These are phyloP conservation scores for Holotrichia oblita DNA, from an alignment of 1,140 invertebrate genomes.

Conservation along the genomic window DNA sequence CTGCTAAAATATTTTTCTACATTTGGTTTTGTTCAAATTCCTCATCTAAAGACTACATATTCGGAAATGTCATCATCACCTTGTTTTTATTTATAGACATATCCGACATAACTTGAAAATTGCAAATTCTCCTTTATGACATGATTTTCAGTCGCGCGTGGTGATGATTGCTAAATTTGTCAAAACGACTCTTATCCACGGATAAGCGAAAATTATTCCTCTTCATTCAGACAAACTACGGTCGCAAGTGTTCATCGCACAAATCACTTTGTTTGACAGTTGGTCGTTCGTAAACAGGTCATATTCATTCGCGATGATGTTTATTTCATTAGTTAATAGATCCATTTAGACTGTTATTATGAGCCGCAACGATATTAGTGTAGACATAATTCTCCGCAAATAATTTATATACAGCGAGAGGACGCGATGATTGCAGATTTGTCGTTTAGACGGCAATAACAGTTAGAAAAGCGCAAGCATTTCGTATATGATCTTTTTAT, in stretches of 20 bases:
- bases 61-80: too few relatives aligned
- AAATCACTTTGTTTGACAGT: neutral
- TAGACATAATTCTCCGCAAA: neutral
- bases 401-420: neutral
- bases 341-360: neutral
- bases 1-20: too few relatives aligned
- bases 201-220: neutral
- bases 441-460: too few relatives aligned
- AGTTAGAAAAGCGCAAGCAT: too few relatives aligned
- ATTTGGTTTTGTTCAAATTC: too few relatives aligned
- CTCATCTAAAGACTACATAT: too few relatives aligned
- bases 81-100: too few relatives aligned
- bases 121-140: too few relatives aligned
- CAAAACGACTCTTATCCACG: neutral
- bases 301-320: neutral
- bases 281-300: neutral
- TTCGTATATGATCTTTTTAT: too few relatives aligned
- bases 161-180: neutral
- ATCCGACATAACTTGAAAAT: too few relatives aligned
- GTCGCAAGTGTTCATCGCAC: neutral
- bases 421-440: too few relatives aligned
- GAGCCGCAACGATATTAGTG: neutral
- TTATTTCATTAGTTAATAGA: constrained; percentile 7
- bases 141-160: neutral
- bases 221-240: neutral